A percentile compares a stretch with the other conserved stretches of the same genome.
These are phyloP conservation scores for Girardia tigrina DNA, from an alignment of 2,888 invertebrate species.

Conservation along the genomic window DNA sequence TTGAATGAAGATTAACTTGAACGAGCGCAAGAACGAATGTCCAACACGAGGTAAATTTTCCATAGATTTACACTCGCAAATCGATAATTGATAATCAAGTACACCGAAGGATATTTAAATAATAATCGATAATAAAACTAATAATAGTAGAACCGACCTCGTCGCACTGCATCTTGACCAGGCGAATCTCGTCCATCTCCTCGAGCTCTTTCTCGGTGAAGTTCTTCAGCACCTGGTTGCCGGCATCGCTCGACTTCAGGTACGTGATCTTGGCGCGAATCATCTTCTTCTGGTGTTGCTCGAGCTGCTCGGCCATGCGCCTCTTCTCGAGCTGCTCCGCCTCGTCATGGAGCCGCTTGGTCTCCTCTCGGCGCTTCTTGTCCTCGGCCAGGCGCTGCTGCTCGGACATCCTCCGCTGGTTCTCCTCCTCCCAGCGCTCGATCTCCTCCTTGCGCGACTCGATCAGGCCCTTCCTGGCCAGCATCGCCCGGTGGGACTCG, in stretches of 20 bases:
- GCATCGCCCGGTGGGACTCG: neutral
- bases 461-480: neutral
- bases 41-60: too few relatives aligned
- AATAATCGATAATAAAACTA: too few relatives aligned
- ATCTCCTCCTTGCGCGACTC: neutral
- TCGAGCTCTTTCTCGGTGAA: neutral
- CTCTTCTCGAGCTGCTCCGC: neutral
- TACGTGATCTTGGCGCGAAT: neutral
- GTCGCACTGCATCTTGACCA: neutral
- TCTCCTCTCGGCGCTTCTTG: neutral
- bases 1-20: too few relatives aligned
- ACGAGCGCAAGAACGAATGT: too few relatives aligned
- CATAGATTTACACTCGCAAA: too few relatives aligned
- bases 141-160: too few relatives aligned
- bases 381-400: neutral
- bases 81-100: too few relatives aligned
- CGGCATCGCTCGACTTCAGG: neutral
- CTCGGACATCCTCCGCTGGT: neutral
- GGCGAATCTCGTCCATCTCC: neutral
- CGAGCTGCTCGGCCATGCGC: neutral
- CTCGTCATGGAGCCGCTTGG: neutral
- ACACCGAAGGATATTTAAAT: too few relatives aligned
- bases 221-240: neutral
- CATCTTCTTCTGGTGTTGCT: neutral
- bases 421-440: neutral